phyloP scores from a whole-genome alignment of 2,797 vertebrate genomes.

The Spinibarbus caldwelli region DNA sequence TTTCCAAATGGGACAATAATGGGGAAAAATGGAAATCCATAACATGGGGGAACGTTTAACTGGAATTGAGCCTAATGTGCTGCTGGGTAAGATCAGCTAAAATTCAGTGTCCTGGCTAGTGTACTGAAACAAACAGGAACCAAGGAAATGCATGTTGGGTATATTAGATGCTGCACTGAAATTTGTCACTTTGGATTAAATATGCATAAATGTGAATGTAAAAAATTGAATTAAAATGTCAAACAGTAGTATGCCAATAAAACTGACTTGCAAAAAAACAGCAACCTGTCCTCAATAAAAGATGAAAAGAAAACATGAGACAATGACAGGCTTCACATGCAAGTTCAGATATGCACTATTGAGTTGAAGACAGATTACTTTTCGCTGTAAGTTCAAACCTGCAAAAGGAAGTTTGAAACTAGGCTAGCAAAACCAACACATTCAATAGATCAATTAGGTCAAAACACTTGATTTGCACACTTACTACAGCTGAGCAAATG shows the following conservation, averaged over 20 bases:
- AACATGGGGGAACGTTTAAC: background rate
- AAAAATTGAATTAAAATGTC: no score
- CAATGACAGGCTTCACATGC: background rate
- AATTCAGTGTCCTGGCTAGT: background rate
- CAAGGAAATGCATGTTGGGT: background rate
- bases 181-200: background rate
- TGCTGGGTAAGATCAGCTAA: background rate
- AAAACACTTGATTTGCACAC: background rate
- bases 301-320: no score
- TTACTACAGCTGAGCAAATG: background rate
- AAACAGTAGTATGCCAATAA: no score
- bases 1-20: slow-evolving; percentile 14
- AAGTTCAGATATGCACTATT: background rate
- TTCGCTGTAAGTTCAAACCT: background rate
- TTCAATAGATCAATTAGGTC: background rate
- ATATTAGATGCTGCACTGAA: background rate
- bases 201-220: background rate
- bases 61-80: background rate
- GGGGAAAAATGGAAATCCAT: slow-evolving; percentile 4
- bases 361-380: background rate
- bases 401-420: background rate
- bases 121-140: background rate
- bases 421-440: slow-evolving; percentile 22
- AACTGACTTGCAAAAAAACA: background rate
- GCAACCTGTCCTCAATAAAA: background rate